phyloP scores from a whole-genome alignment of 2,888 invertebrate genomes.

The Autographa gamma region DNA sequence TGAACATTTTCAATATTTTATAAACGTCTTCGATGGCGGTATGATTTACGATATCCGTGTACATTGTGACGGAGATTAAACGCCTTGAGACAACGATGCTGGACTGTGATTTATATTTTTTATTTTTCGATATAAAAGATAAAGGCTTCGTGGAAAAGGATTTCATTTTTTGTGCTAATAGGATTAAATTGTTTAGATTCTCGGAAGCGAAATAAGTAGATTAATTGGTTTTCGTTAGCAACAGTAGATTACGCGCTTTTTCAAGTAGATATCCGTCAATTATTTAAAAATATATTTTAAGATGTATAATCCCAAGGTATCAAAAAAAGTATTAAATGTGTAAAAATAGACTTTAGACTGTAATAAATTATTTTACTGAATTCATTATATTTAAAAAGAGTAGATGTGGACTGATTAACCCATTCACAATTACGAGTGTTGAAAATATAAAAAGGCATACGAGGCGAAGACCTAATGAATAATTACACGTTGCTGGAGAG shows the following conservation, averaged over 20 bases:
- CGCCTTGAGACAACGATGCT: slow-evolving; percentile 41
- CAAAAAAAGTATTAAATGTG: background rate
- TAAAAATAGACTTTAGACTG: background rate
- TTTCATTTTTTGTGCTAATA: slow-evolving; percentile 33
- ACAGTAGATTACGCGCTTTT: background rate
- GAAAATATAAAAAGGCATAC: slow-evolving; percentile 51
- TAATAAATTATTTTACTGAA: no score
- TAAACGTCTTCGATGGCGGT: slow-evolving; percentile 57
- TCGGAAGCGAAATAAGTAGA: slow-evolving; percentile 19
- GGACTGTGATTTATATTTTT: slow-evolving; percentile 57
- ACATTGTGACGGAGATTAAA: slow-evolving; percentile 63
- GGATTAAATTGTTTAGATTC: slow-evolving; percentile 39
- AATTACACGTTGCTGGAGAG: slow-evolving; percentile 37
- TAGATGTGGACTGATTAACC: slow-evolving; percentile 41
- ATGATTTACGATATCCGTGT: slow-evolving; percentile 62
- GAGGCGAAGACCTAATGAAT: slow-evolving; percentile 44
- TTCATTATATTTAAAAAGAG: slow-evolving; percentile 20
- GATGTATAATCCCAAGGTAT: background rate
- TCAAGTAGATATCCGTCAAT: background rate
- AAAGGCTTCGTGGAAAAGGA: slow-evolving; percentile 38
- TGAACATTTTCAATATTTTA: slow-evolving; percentile 60
- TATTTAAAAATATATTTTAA: background rate
- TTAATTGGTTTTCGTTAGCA: slow-evolving; percentile 13
- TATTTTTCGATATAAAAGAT: slow-evolving; percentile 48
- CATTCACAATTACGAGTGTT: slow-evolving; percentile 37